phyloP scores from a whole-genome alignment of 2,113 vertebrate species.

The Petroica traversi region DNA sequence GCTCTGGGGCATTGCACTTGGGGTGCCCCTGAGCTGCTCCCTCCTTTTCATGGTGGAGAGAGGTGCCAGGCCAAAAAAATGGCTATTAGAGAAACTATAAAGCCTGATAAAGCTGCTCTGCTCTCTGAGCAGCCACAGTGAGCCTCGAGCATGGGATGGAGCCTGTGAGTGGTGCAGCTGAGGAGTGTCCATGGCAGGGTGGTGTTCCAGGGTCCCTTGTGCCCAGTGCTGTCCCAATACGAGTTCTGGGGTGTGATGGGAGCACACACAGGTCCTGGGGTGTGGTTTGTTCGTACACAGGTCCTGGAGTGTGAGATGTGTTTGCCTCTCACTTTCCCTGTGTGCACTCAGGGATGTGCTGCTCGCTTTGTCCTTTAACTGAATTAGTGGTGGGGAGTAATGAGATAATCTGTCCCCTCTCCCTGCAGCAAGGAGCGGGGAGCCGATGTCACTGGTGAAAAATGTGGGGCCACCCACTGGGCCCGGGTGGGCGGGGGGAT shows the following conservation, averaged over 20 bases:
- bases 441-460: not conserved
- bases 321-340: not conserved
- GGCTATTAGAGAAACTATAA: not conserved
- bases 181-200: not conserved
- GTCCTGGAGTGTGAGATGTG: not conserved
- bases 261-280: not conserved
- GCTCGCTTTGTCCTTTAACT: not conserved
- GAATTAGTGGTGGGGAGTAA: not conserved
- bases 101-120: not conserved
- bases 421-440: not conserved
- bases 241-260: not conserved
- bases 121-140: too few relatives aligned
- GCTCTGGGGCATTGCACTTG: rapidly evolving
- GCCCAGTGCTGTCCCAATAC: rapidly evolving
- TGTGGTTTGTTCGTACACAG: not conserved
- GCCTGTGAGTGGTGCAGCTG: not conserved
- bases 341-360: not conserved
- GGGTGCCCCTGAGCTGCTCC: rapidly evolving
- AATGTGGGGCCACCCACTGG: not conserved
- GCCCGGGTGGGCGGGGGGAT: rapidly evolving
- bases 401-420: not conserved
- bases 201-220: not conserved
- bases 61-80: not conserved
- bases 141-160: rapidly evolving
- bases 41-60: not conserved